Evolutionary conservation across 2,797 vertebrate species (phyloP).

Genomic region (Sarcophilus harrisii): DNA sequence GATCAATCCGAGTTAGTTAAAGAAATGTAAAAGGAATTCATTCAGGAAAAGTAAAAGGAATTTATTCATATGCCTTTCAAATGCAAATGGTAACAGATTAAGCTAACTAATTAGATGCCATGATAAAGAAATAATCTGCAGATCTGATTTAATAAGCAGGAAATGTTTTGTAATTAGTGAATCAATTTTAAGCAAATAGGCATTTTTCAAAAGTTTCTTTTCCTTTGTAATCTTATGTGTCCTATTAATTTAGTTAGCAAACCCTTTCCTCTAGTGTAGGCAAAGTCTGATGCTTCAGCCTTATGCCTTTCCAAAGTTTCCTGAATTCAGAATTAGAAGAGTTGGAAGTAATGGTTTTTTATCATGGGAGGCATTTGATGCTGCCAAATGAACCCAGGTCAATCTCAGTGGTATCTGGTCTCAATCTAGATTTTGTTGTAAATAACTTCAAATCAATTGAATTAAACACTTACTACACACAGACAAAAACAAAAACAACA

Average conservation of each 20-base stretch:
- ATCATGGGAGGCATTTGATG: background rate
- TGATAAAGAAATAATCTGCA: background rate
- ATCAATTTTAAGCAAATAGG: constrained; percentile 15
- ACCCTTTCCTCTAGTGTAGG: background rate
- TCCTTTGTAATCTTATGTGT: constrained; percentile 21
- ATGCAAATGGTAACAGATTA: background rate
- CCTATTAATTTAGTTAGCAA: constrained; percentile 48
- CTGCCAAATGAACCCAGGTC: constrained; percentile 2
- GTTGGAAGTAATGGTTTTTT: constrained; percentile 13
- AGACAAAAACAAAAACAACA: background rate
- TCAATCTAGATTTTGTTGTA: constrained; percentile 33
- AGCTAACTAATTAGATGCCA: background rate
- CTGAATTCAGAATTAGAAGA: constrained; percentile 11
- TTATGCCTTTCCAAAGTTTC: background rate
- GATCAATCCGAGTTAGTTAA: background rate
- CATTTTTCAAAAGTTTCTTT: constrained; percentile 12
- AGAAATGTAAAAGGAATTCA: background rate
- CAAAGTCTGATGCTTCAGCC: background rate
- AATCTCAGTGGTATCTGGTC: background rate
- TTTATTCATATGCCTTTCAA: background rate
- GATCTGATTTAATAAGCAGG: constrained; percentile 22
- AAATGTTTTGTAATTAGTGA: constrained; percentile 9
- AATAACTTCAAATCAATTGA: background rate
- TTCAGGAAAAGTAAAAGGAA: background rate
- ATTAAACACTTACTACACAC: background rate